Percentiles rank a stretch among this genome's conserved stretches.
These are phyloP conservation scores for Myrmophylax atrothorax DNA, from an alignment of 2,113 vertebrate genomes.

Conservation along the genomic window DNA sequence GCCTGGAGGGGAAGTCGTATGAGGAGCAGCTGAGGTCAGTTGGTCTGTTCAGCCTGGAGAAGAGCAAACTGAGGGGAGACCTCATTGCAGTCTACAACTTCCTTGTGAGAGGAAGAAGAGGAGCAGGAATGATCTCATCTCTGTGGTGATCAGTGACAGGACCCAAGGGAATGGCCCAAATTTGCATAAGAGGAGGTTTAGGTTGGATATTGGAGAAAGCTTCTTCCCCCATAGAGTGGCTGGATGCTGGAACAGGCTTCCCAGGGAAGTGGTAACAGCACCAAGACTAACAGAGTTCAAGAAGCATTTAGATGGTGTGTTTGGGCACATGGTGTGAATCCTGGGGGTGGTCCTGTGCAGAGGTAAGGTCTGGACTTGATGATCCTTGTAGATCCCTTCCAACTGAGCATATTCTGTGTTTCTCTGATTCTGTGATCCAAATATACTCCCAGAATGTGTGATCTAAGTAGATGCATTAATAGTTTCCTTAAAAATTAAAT, in stretches of 20 bases:
- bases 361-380: not conserved
- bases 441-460: not conserved
- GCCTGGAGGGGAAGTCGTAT: no score
- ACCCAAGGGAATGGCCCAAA: not conserved
- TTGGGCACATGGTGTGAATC: not conserved
- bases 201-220: not conserved
- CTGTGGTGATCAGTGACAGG: not conserved
- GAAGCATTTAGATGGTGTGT: not conserved
- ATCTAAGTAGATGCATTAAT: not conserved
- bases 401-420: not conserved
- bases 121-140: not conserved
- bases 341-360: not conserved
- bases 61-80: not conserved
- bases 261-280: not conserved
- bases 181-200: not conserved
- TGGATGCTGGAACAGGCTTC: not conserved
- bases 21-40: no score
- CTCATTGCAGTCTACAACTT: not conserved
- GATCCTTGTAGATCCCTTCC: not conserved
- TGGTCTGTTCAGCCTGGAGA: no score
- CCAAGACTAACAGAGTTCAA: not conserved
- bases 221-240: not conserved
- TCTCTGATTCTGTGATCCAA: not conserved
- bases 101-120: not conserved
- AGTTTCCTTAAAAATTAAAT: not conserved